Conservation (phyloP, 2,113 vertebrate genomes). For the Dissostichus mawsoni region DNA sequence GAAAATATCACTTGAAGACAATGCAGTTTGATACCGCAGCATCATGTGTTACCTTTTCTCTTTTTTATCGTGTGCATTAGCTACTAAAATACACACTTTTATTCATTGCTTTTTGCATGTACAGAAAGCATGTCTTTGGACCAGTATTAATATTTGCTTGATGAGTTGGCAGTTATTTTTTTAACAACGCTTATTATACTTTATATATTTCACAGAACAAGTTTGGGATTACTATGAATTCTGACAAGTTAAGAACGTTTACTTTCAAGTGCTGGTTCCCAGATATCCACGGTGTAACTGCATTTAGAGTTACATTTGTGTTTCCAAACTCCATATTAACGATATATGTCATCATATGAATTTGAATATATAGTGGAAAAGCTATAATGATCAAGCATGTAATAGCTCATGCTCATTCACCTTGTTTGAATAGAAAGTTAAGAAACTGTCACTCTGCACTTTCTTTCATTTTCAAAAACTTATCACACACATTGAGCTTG, state of each 20-base stretch:
- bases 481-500: neutral
- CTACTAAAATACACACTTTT: no score
- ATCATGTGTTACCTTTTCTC: neutral
- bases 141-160: no score
- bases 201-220: no score
- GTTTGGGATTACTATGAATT: neutral
- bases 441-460: neutral
- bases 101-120: no score
- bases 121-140: no score
- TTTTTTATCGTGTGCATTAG: no score
- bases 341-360: neutral
- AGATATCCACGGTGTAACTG: neutral
- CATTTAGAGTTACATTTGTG: neutral
- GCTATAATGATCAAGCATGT: no score
- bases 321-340: neutral
- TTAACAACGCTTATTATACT: no score
- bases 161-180: no score
- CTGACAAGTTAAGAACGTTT: neutral
- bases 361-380: no score
- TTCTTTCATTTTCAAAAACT: neutral
- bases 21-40: neutral
- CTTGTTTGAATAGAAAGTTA: neutral
- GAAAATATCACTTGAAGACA: neutral
- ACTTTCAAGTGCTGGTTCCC: rapidly evolving
- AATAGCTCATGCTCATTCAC: no score